Evolutionary conservation across 2,113 vertebrate genomes (phyloP), one percentile per base, ranked within the genome.

Genomic region (Semnornis frantzii): DNA sequence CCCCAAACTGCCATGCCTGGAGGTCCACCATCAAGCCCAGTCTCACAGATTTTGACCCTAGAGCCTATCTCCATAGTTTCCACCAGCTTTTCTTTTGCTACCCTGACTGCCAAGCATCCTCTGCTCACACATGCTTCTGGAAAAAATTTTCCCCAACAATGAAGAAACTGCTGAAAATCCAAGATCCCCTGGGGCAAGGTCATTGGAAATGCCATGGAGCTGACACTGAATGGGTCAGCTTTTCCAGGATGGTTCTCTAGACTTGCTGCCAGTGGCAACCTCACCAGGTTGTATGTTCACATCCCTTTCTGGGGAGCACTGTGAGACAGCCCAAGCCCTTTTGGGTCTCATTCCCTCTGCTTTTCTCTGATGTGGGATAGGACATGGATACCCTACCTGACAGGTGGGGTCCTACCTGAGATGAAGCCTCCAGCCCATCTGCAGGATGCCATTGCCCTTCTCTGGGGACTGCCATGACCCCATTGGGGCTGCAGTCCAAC

Each of bases 241-340:
- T 70, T 25, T 21, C 55, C 28, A 9, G 19, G 10, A 19, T 33
- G 25, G 12, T 58, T 21, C 34, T n/a, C 31, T 24, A 37, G 23
- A 34, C 6, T 11, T 6, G 10, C 17, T 52, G 25, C 7, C 4
- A 4, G 18, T 6, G 8, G 25, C 18, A 83, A 8, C 2, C 3
- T 15, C 33, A 4, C 33, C 12, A 33, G 1, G 0, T 7, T 4
- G 9, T 6, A 3, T 0, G 0, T 6, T 62, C 31, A 12, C 1
- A 0, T 6, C 20, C 18, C 15, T 42, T 78, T 24, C 48, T 3
- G 4, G 10, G 20, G 10, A 4, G 7, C 9, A 15, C 25, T 3
- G 2, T 1, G 11, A 63, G 37, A n/a, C 23, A 69, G 50, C 50
- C 57, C 64, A 23, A 65, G 15, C 5, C 15, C 15, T 13, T 44